Conservation (phyloP, 2,113 vertebrate species). For the Lontra canadensis region DNA sequence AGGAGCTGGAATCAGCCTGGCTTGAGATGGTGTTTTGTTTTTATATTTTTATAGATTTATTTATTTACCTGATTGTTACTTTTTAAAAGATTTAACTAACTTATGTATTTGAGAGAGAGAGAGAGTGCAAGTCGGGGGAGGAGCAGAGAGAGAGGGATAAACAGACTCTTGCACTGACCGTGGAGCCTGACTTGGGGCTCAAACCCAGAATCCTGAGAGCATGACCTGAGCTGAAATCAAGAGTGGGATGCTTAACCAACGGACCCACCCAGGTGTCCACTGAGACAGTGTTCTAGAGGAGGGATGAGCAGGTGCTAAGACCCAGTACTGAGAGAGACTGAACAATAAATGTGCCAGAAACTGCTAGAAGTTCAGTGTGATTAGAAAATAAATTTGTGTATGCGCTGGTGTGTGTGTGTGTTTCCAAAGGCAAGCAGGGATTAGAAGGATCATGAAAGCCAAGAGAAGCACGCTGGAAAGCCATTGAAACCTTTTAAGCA, state of each 20-base stretch:
- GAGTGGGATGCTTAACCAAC: neutral
- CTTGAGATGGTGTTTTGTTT: neutral
- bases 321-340: neutral
- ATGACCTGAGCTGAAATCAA: neutral
- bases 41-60: neutral
- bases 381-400: neutral
- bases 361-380: neutral
- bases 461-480: neutral
- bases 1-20: neutral
- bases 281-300: neutral
- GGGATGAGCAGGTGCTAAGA: neutral
- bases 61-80: neutral
- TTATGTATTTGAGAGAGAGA: neutral
- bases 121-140: no score
- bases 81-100: neutral
- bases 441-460: neutral
- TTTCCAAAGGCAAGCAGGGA: neutral
- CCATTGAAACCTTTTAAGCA: neutral
- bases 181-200: neutral
- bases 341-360: neutral
- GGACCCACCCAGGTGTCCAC: neutral
- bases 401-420: neutral
- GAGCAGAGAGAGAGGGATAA: neutral
- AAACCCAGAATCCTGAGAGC: neutral
- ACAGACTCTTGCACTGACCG: neutral